Evolutionary conservation across 2,797 vertebrate species (phyloP).

Genomic region (Eurystomus glaucurus): DNA sequence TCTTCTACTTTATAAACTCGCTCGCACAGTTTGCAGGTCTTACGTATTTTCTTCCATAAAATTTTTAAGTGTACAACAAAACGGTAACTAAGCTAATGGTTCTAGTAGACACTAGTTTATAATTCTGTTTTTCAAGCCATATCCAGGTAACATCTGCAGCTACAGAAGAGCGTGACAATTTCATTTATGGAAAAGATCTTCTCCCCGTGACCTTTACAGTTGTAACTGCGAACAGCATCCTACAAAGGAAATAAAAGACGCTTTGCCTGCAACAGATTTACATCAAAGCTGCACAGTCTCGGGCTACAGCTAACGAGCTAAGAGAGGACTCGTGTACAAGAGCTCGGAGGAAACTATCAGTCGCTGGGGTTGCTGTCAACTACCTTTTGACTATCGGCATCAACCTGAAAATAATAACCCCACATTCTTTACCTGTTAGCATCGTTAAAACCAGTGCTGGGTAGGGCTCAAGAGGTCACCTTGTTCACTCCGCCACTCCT

Average conservation of each 20-base stretch:
- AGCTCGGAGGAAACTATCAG: background rate
- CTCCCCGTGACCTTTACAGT: background rate
- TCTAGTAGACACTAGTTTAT: background rate
- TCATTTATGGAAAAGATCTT: background rate
- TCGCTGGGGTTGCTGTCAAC: background rate
- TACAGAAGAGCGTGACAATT: background rate
- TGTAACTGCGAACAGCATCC: background rate
- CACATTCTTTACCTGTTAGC: background rate
- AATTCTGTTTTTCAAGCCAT: background rate
- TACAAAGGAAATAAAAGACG: background rate
- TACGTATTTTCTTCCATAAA: background rate
- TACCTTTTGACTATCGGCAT: background rate
- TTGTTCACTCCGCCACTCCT: background rate
- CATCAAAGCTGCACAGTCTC: background rate
- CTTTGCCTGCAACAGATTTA: background rate
- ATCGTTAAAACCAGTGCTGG: background rate
- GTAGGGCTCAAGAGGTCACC: background rate
- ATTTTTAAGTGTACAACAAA: accelerated
- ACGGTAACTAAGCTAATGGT: background rate
- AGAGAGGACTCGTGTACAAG: background rate
- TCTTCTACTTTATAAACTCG: background rate
- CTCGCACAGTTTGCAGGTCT: background rate
- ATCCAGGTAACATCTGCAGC: background rate
- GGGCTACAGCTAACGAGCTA: background rate
- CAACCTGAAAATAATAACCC: background rate